phyloP scores from a whole-genome alignment of 1,140 invertebrate genomes.

The Arion vulgaris region DNA sequence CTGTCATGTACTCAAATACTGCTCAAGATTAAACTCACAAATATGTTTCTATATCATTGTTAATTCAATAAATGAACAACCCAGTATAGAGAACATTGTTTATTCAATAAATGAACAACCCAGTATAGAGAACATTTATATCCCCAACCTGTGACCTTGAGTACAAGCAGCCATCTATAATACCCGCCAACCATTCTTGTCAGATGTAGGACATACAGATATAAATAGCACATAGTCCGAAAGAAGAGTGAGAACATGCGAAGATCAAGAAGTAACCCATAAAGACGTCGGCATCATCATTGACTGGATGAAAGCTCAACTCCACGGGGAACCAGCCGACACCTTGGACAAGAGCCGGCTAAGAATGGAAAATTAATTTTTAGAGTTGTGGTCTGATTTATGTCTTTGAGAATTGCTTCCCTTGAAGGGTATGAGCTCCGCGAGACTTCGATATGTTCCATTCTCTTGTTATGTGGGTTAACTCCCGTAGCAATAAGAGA shows the following conservation, averaged over 20 bases:
- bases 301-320: constrained; percentile 23
- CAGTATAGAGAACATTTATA: no score
- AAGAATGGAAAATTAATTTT: constrained; percentile 41
- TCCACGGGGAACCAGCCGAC: constrained; percentile 22
- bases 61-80: no score
- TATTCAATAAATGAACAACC: no score
- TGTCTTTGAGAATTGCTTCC: not conserved
- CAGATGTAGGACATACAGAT: not conserved
- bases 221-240: not conserved
- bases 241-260: not conserved
- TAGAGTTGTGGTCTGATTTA: constrained; percentile 37
- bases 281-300: constrained; percentile 28
- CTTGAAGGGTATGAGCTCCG: constrained; percentile 1
- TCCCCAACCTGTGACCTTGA: not conserved
- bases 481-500: no score
- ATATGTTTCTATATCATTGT: no score
- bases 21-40: no score
- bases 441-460: not conserved
- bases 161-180: not conserved
- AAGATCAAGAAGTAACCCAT: constrained; percentile 17
- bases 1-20: no score
- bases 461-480: not conserved
- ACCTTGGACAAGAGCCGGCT: constrained; percentile 30
- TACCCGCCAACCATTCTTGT: not conserved
- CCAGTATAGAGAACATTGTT: no score